Percentiles rank a stretch among this genome's conserved stretches.
phyloP scores from a whole-genome alignment of 2,797 vertebrate species.

The Nyctalus aviator region DNA sequence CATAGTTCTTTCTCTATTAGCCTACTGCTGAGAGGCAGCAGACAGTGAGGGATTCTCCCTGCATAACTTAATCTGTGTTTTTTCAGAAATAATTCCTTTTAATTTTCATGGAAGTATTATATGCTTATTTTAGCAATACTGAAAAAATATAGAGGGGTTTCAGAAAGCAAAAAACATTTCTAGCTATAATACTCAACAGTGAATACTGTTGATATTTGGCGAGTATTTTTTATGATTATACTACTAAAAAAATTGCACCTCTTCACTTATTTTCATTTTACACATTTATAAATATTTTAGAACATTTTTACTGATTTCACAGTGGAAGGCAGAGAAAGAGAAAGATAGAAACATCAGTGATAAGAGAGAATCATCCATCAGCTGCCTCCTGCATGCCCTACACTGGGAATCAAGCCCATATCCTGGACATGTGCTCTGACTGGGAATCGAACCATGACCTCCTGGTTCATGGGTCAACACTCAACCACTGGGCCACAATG shows the following conservation, averaged over 20 bases:
- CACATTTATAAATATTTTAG: not conserved
- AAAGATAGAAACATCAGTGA: no score
- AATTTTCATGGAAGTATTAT: not conserved
- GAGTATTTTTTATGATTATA: not conserved
- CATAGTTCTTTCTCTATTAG: not conserved
- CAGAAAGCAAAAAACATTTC: not conserved
- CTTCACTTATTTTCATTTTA: constrained; percentile 5
- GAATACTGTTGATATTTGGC: not conserved
- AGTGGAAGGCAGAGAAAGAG: no score
- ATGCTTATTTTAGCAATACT: not conserved
- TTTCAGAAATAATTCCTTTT: not conserved
- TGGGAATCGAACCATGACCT: no score
- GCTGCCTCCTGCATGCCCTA: no score
- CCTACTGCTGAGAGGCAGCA: not conserved
- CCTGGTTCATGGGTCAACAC: no score
- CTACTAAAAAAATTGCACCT: not conserved
- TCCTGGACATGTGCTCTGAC: no score
- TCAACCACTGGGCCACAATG: no score
- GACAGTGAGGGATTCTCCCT: not conserved
- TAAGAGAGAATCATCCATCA: no score
- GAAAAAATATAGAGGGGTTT: not conserved
- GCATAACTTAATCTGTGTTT: not conserved
- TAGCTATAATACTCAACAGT: not conserved
- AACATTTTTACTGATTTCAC: no score
- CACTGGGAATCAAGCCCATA: no score